Evolutionary conservation across 2,888 invertebrate species (phyloP), one percentile per base, ranked within the genome.

Genomic region (Temnothorax rugatulus): DNA sequence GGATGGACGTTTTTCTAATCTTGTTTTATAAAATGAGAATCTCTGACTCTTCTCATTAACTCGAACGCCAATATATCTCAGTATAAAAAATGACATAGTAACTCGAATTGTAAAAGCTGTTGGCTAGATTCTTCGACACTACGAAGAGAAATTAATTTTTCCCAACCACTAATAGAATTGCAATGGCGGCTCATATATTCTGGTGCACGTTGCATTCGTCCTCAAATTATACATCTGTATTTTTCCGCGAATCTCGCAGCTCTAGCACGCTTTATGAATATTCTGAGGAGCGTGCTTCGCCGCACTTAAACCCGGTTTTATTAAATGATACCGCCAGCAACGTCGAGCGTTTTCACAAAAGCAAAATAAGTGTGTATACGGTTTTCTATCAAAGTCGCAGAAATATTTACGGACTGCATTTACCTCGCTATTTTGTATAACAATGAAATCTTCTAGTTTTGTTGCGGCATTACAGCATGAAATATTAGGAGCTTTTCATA

Each of bases 301-400:
- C 73, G 47, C 79, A 38, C 25, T 73, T 47, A 81, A 73, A 81
- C 8, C 47, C 13, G 71, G 57, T 81, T 81, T 81, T 81, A 81
- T 73, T 81, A 81, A 73, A 81, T 59, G 71, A 73, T 77, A 34
- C 59, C 69, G 29, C 57, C 57, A 34, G 21, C 47, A 52, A 76
- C 76, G 44, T 76, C 73, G 34, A 59, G 59, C 47, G 59, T 73
- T 79, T 73, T 38, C 44, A 59, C 71, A 59, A 73, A 59, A 73
- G 38, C 57, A 21, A 79, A 71, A 79, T 79, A 57, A 69, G 25
- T 34, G 25, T 21, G 34, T 34, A 79, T 34, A 79, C 47, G 21
- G 21, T 29, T 71, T 44, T 59, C 71, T 29, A 57, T 34, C 18
- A 13, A 71, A 81, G 21, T 73, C 38, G 44, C 11, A 71, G 44